Percentiles rank a stretch among this genome's conserved stretches.
Evolutionary conservation across 2,797 vertebrate species (phyloP).

Genomic region (Macrochelys suwanniensis): DNA sequence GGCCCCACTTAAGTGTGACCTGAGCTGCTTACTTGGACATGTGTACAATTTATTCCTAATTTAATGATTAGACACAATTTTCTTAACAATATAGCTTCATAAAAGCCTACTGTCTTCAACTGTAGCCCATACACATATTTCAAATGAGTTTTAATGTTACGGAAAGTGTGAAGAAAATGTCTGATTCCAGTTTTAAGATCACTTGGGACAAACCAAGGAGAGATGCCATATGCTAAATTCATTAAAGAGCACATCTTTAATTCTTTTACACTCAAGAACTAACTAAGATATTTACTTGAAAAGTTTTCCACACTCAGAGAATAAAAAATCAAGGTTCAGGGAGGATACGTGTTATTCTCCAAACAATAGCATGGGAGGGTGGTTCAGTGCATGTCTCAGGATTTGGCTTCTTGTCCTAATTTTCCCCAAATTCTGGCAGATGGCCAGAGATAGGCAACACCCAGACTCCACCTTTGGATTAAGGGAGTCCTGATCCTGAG

Average conservation of each 20-base stretch:
- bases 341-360: background rate
- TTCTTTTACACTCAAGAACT: background rate
- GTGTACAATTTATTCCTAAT: too few relatives aligned
- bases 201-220: background rate
- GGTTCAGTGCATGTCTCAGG: background rate
- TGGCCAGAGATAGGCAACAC: too few relatives aligned
- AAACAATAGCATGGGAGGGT: background rate
- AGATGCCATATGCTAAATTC: background rate
- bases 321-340: background rate
- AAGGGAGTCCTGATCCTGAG: too few relatives aligned
- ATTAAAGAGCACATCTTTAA: background rate
- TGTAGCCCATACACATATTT: too few relatives aligned
- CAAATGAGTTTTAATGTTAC: too few relatives aligned
- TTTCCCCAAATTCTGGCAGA: background rate
- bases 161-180: background rate
- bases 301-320: background rate
- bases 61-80: too few relatives aligned
- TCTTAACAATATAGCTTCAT: too few relatives aligned
- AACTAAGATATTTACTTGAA: background rate
- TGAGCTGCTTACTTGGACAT: too few relatives aligned
- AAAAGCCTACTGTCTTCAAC: too few relatives aligned
- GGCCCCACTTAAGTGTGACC: too few relatives aligned
- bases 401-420: background rate
- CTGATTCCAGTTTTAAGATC: background rate
- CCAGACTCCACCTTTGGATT: background rate